These are phyloP conservation scores for Siniperca scherzeri DNA, from an alignment of 2,797 vertebrate genomes.

Conservation along the genomic window DNA sequence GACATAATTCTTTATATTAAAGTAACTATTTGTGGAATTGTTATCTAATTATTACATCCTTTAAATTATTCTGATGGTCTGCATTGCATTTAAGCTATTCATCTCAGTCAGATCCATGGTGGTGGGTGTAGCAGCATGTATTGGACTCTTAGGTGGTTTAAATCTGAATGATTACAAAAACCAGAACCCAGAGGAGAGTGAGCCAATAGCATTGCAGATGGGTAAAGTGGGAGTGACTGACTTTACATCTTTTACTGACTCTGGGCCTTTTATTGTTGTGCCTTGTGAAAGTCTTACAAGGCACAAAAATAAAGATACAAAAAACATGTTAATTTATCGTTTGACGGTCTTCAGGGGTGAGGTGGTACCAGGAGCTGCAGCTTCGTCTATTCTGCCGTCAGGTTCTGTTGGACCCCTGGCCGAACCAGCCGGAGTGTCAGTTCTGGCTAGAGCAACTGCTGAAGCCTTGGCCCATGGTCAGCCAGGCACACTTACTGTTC, in stretches of 20 bases:
- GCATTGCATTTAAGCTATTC: neutral
- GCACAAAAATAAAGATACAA: neutral
- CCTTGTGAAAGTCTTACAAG: neutral
- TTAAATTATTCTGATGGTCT: neutral
- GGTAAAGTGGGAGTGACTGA: neutral
- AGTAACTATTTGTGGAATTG: neutral
- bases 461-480: conserved; percentile 93
- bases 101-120: neutral
- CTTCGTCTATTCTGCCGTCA: conserved; percentile 89
- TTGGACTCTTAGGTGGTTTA: neutral
- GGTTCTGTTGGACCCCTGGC: conserved; percentile 89
- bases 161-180: conserved; percentile 4
- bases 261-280: neutral
- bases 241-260: neutral
- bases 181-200: neutral
- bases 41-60: neutral
- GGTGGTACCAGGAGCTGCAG: conserved; percentile 86
- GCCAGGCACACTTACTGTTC: conserved; percentile 91
- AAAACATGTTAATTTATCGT: neutral
- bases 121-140: neutral
- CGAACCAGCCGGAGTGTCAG: conserved; percentile 79
- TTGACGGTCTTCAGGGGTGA: conserved; percentile 79
- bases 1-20: neutral
- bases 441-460: conserved; percentile 92
- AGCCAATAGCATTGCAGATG: neutral